Evolutionary conservation across 2,888 invertebrate genomes (phyloP), one percentile per base, ranked within the genome.

Genomic region (Tridacna gigas): DNA sequence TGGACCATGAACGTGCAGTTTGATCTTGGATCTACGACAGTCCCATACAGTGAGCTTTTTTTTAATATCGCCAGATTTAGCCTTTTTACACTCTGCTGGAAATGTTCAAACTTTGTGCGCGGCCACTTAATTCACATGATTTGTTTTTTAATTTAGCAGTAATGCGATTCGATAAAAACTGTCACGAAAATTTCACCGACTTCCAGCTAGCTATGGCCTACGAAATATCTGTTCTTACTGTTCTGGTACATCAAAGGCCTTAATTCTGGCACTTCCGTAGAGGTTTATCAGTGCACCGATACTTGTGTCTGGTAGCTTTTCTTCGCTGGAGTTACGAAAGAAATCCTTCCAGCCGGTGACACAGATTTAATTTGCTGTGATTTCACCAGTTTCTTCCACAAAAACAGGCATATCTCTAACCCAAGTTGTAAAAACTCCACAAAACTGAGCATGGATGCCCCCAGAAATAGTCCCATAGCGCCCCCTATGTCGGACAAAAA

Each of bases 401-500:
- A 48, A 51, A 51, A 77, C 28, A 77, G 56, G 11, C 25, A 12
- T n/a, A 67, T 48, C 25, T 77, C 77, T 22, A 88, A 73, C 3
- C 82, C 13, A 2, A 89, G 74, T 25, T 89, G 86, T 18, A 89
- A 28, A 12, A 88, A 47, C 48, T 89, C 89, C 4, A 87, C 84
- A 26, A 86, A 76, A 74, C 86, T 89, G 11, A 89, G 65, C n/a
- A 88, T 22, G 7, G 89, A 89, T 2, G 86, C 88, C 15, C 89
- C 89, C 77, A 87, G 75, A 77, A 88, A 88, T 25, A 89, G 74
- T 1, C 89, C 89, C 78, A 88, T 74, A 12, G 89, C 85, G 12
- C 89, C 89, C 22, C 89, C 89, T 22, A 89, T 86, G 77, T 89
- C 88, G 0, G 89, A 86, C 26, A 89, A 63, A 45, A 89, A 89